Base-by-base conservation (phyloP, 2,888 invertebrate species). In the Gnatocerus cornutus region DNA sequence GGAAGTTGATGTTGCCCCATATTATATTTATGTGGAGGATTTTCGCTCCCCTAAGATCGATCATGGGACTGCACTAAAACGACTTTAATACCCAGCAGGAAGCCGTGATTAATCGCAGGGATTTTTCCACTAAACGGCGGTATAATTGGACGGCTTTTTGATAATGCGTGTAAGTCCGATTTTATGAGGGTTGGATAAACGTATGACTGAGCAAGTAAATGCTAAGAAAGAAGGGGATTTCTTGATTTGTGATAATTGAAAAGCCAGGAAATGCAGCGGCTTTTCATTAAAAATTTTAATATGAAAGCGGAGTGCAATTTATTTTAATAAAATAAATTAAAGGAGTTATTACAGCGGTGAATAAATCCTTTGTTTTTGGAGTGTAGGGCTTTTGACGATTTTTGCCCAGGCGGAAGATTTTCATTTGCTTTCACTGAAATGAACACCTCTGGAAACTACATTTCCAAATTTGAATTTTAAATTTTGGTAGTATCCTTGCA, bases 161-260 rank as follows among this genome's bases (percentile, higher is more conserved):
- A 27, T 56, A 41, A 56, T 43, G 56, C 21, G 30, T 52, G 39
- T 37, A 55, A 53, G 53, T 12, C 37, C n/a, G 53, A 10, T 10
- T 53, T 53, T 53, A 53, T 14, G 37, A 53, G 37, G 16, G 10
- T 33, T 8, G 29, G 53, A 33, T 53, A 14, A 33, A 33, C 53
- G 16, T 16, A 29, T 3, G 48, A 48, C 16, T 14, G 48, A 16
- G 33, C 6, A n/a, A 33, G 33, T 33, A n/a, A 33, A 33, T 33
- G n/a, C 33, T 4, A 33, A 33, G 9, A 33, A 33, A 33, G 33
- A 33, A 2, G 33, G 33, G 33, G 6, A 6, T 33, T 33, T 33
- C 9, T 29, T 29, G 7, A 5, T 29, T 29, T 29, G 29, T 5
- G 29, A 29, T 29, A 29, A 29, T 2, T 33, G 33, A 33, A 33